Percentiles rank a stretch among this genome's conserved stretches.
Conservation (phyloP, 2,797 vertebrate genomes). For the Spinus pinus region DNA sequence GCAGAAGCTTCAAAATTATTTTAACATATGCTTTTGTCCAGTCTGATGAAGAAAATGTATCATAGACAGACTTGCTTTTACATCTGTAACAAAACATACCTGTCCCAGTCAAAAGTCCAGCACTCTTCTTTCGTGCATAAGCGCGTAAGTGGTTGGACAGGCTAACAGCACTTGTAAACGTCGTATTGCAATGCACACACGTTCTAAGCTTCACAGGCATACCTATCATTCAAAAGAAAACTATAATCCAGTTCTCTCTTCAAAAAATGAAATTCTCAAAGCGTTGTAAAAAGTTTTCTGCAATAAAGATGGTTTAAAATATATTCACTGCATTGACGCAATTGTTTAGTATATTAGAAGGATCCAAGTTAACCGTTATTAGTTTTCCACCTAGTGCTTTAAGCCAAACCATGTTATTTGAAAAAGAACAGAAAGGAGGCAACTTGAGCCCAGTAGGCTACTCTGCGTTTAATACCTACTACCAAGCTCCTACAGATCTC, state of each 20-base stretch:
- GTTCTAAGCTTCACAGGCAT: conserved; percentile 84
- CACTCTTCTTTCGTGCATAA: conserved; percentile 87
- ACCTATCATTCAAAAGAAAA: conserved; percentile 84
- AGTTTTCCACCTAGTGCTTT: conserved; percentile 66
- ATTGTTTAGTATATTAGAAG: conserved; percentile 62
- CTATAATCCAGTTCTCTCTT: conserved; percentile 82
- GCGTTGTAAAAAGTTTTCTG: conserved; percentile 74
- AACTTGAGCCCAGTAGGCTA: conserved; percentile 38
- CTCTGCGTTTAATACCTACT: conserved; percentile 60
- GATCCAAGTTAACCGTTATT: conserved; percentile 64
- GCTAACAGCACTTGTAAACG: conserved; percentile 89
- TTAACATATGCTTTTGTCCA: conserved; percentile 72
- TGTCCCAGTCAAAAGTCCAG: conserved; percentile 85
- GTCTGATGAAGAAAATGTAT: conserved; percentile 73
- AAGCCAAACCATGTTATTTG: conserved; percentile 66
- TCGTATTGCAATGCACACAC: conserved; percentile 85
- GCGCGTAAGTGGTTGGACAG: conserved; percentile 86
- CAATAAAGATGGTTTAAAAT: conserved; percentile 75
- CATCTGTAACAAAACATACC: conserved; percentile 82
- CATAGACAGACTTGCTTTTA: conserved; percentile 76
- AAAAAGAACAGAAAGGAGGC: conserved; percentile 58
- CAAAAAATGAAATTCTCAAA: conserved; percentile 77
- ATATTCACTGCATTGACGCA: conserved; percentile 70
- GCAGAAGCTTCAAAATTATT: conserved; percentile 65
- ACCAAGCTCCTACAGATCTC: conserved; percentile 65